A percentile compares a stretch with the other conserved stretches of the same genome.
Evolutionary conservation across 2,113 vertebrate genomes (phyloP).

Genomic region (Calypte anna): DNA sequence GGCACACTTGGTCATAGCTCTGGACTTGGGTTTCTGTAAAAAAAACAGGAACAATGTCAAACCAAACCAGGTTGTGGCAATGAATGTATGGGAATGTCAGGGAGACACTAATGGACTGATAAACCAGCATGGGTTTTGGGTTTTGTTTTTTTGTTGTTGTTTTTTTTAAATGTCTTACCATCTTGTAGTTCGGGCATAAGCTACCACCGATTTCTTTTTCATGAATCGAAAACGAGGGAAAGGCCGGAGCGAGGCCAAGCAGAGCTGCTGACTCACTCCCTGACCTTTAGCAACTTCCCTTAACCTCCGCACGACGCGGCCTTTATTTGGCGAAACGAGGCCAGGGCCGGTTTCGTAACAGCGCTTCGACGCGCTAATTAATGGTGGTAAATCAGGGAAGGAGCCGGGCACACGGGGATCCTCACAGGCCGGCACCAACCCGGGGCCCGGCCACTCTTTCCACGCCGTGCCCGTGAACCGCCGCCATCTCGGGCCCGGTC

Average conservation of each 20-base stretch:
- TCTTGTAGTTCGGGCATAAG: too few relatives aligned
- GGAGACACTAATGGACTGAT: fast-evolving
- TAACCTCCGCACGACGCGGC: neutral
- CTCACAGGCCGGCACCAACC: fast-evolving
- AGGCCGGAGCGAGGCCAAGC: neutral
- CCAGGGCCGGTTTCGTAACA: neutral
- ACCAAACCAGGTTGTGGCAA: neutral
- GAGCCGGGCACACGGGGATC: too few relatives aligned
- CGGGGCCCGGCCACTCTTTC: fast-evolving
- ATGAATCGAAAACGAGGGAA: neutral
- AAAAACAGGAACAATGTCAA: neutral
- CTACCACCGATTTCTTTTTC: fast-evolving
- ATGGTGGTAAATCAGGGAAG: fast-evolving
- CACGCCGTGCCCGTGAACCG: neutral
- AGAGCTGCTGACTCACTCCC: slow-evolving; percentile 25
- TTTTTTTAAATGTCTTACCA: too few relatives aligned
- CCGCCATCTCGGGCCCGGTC: neutral
- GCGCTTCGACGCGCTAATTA: too few relatives aligned
- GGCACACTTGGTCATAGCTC: fast-evolving
- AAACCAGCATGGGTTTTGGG: neutral
- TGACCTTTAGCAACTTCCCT: neutral
- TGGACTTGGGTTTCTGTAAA: too few relatives aligned
- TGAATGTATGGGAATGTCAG: fast-evolving
- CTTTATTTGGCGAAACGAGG: fast-evolving
- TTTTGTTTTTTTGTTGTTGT: too few relatives aligned